phyloP scores from a whole-genome alignment of 2,888 invertebrate species.

The Lordiphosa fenestrarum region DNA sequence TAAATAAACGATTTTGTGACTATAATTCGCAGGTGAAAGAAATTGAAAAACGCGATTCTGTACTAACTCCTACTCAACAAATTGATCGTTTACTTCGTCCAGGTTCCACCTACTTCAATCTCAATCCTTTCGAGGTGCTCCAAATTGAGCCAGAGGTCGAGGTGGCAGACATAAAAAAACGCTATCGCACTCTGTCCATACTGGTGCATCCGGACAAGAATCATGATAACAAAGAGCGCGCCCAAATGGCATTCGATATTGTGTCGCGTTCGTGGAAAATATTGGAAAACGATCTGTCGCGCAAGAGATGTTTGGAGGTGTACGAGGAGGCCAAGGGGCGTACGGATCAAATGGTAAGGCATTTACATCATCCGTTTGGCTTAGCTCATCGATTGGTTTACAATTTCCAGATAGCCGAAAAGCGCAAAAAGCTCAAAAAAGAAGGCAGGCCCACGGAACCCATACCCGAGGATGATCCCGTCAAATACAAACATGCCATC shows the following conservation, averaged over 20 bases:
- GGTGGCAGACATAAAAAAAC: constrained; percentile 96
- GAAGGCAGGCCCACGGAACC: constrained; percentile 88
- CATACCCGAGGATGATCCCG: constrained; percentile 93
- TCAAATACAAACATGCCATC: constrained; percentile 93
- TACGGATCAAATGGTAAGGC: constrained; percentile 93
- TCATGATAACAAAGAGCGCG: constrained; percentile 95
- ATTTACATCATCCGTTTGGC: background rate
- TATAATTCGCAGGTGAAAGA: constrained; percentile 92
- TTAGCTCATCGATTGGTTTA: background rate
- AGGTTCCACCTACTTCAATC: constrained; percentile 98
- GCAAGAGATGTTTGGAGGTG: constrained; percentile 96
- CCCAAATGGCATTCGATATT: constrained; percentile 95
- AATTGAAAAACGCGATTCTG: constrained; percentile 98
- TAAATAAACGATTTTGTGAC: constrained; percentile 66
- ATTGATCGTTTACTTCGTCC: constrained; percentile 96
- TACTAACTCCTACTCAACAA: constrained; percentile 97
- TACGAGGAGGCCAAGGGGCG: constrained; percentile 98
- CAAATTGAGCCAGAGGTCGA: constrained; percentile 94
- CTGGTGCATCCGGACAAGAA: constrained; percentile 99
- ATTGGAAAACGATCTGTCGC: constrained; percentile 95
- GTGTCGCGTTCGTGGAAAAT: constrained; percentile 97
- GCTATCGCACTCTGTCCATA: constrained; percentile 97
- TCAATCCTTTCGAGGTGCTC: constrained; percentile 95
- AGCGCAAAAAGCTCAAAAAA: constrained; percentile 95
- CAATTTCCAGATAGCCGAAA: constrained; percentile 89